Conservation (phyloP, 2,888 invertebrate species). For the Drosophila siamana region DNA sequence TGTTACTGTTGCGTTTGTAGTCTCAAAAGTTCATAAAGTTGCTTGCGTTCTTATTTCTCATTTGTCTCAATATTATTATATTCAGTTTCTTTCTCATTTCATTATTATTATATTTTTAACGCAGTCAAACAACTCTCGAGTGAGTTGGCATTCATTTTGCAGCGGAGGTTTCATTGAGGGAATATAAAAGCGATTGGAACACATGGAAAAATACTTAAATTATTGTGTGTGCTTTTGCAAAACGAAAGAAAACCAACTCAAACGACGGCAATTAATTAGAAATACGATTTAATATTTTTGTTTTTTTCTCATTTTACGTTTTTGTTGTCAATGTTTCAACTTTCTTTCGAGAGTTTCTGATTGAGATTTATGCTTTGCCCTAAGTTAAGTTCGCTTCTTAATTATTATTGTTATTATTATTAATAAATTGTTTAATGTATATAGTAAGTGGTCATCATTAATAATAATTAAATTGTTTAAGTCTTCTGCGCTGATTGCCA, state of each 20-base stretch:
- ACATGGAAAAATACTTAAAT: conserved; percentile 41
- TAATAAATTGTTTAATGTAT: conserved; percentile 34
- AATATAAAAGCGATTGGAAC: conserved; percentile 30
- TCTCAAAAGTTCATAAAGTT: conserved; percentile 73
- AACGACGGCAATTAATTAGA: conserved; percentile 19
- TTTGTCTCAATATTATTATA: not conserved
- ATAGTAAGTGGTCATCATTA: conserved; percentile 51
- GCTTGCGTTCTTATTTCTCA: conserved; percentile 27
- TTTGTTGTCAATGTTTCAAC: conserved; percentile 20
- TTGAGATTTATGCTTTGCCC: conserved; percentile 50
- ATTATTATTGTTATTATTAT: conserved; percentile 8
- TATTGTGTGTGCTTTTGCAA: conserved; percentile 6
- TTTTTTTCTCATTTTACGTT: conserved; percentile 6
- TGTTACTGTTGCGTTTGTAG: conserved; percentile 80
- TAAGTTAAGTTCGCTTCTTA: conserved; percentile 26
- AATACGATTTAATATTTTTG: conserved; percentile 4
- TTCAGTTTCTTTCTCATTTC: not conserved
- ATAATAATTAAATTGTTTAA: conserved; percentile 74
- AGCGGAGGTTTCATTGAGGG: not conserved
- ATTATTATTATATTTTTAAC: conserved; percentile 1
- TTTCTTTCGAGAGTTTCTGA: conserved; percentile 23
- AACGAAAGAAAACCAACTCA: conserved; percentile 17
- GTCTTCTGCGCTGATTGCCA: conserved; percentile 81
- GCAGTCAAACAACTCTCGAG: conserved; percentile 37
- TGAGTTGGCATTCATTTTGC: conserved; percentile 19